These are phyloP conservation scores for Spongilla lacustris DNA, from an alignment of 37 sponge, comb jelly and placozoan species.

Conservation along the genomic window DNA sequence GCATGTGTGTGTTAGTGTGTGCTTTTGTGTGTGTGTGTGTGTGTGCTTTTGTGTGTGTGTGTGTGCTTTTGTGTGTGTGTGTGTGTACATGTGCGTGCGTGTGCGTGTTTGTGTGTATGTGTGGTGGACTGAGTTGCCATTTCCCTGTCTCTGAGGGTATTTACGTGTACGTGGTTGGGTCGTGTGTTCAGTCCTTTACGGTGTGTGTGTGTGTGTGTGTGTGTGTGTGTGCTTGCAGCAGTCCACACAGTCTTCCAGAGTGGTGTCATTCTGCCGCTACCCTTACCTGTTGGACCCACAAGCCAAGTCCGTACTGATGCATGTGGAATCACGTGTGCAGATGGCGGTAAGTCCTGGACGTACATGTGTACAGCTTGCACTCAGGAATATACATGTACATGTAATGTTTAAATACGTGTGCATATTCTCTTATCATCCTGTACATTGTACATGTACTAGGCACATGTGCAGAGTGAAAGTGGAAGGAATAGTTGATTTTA, in stretches of 20 bases:
- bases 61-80: too few species aligned
- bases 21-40: too few species aligned
- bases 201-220: background rate
- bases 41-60: too few species aligned
- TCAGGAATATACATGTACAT: background rate
- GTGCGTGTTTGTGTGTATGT: background rate
- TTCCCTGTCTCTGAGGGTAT: too few species aligned
- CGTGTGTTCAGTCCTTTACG: background rate
- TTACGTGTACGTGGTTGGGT: background rate
- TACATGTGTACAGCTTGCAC: background rate
- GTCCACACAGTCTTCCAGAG: background rate
- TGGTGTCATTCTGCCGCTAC: conserved; percentile 67
- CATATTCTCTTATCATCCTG: too few species aligned
- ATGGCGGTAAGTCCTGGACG: conserved; percentile 42
- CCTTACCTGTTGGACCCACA: conserved; percentile 75
- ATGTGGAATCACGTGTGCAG: conserved; percentile 52
- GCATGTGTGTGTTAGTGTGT: too few species aligned
- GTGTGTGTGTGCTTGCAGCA: conserved; percentile 2
- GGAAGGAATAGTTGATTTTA: too few species aligned
- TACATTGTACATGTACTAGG: too few species aligned
- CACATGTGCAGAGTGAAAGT: too few species aligned
- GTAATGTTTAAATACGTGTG: background rate
- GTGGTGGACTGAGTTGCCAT: background rate
- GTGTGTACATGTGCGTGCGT: too few species aligned
- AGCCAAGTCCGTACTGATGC: conserved; percentile 73